A percentile compares a stretch with the other conserved stretches of the same genome.
Evolutionary conservation across 2,888 invertebrate genomes (phyloP).

Genomic region (Drosophila suboccidentalis): DNA sequence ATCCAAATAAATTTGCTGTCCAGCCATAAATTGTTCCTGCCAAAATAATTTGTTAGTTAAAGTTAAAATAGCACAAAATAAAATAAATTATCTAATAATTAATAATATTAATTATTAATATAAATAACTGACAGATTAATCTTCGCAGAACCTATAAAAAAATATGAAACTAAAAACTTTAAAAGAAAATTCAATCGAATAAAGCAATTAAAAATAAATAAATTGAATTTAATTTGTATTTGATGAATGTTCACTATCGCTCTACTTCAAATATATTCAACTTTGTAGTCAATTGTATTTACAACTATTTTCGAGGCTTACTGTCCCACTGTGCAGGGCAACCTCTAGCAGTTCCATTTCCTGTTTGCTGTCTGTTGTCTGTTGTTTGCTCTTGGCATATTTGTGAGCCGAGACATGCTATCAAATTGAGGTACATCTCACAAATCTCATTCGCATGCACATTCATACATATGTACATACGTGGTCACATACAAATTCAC

Average conservation of each 20-base stretch:
- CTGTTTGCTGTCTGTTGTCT: conserved; percentile 18
- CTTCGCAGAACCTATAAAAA: too few species aligned
- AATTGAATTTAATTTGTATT: too few species aligned
- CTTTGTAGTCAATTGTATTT: neutral
- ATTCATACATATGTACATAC: neutral
- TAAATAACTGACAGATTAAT: too few species aligned
- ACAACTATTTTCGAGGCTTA: neutral
- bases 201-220: too few species aligned
- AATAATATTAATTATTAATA: too few species aligned
- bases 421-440: conserved; percentile 45
- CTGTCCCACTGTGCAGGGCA: conserved; percentile 22
- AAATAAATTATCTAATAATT: too few species aligned
- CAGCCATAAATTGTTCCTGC: neutral
- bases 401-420: conserved; percentile 50
- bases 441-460: conserved; percentile 22
- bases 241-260: too few species aligned
- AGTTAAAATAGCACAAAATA: too few species aligned
- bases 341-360: conserved; percentile 33
- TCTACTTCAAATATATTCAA: too few species aligned
- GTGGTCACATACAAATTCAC: conserved; percentile 13
- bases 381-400: conserved; percentile 62
- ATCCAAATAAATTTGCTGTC: neutral
- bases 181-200: too few species aligned
- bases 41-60: neutral
- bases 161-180: too few species aligned